These are phyloP conservation scores for Phacellophora camtschatica DNA, from an alignment of 30 jellyfish, hydroid and myxozoan species.

Conservation along the genomic window DNA sequence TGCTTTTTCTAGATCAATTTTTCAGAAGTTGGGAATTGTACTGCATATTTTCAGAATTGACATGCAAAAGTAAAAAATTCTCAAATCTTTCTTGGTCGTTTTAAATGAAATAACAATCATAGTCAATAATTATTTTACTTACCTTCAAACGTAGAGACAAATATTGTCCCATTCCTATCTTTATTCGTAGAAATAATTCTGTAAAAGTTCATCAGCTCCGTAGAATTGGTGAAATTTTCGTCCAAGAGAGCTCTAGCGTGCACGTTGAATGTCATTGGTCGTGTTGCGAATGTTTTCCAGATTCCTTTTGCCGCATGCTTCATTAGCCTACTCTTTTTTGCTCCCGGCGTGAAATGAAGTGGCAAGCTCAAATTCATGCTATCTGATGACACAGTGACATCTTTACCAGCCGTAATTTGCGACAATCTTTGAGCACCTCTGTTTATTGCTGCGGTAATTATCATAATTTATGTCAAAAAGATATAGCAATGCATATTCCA, in stretches of 20 bases:
- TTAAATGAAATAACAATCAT: too few species aligned
- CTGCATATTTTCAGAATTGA: too few species aligned
- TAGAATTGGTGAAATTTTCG: constrained; percentile 42
- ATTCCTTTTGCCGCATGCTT: constrained; percentile 84
- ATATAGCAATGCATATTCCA: too few species aligned
- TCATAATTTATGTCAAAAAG: too few species aligned
- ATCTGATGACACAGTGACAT: constrained; percentile 44
- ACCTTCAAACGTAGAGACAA: constrained; percentile 94
- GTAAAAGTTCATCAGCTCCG: constrained; percentile 60
- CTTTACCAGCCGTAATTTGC: constrained; percentile 51
- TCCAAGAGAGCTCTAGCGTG: constrained; percentile 64
- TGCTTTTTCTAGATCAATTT: too few species aligned
- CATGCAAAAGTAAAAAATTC: too few species aligned
- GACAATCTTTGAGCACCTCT: constrained; percentile 87
- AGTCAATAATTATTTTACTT: too few species aligned
- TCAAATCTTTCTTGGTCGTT: too few species aligned
- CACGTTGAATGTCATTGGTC: constrained; percentile 77
- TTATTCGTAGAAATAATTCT: constrained; percentile 80
- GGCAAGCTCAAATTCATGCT: constrained; percentile 77
- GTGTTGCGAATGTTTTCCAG: constrained; percentile 44
- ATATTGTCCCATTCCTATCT: constrained; percentile 88
- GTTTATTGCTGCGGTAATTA: constrained; percentile 56
- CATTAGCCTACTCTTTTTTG: constrained; percentile 71
- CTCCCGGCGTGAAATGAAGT: constrained; percentile 70
- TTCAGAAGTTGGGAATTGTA: too few species aligned